A percentile compares a stretch with the other conserved stretches of the same genome.
phyloP scores from a whole-genome alignment of 2,113 vertebrate genomes.

The Tenrec ecaudatus region DNA sequence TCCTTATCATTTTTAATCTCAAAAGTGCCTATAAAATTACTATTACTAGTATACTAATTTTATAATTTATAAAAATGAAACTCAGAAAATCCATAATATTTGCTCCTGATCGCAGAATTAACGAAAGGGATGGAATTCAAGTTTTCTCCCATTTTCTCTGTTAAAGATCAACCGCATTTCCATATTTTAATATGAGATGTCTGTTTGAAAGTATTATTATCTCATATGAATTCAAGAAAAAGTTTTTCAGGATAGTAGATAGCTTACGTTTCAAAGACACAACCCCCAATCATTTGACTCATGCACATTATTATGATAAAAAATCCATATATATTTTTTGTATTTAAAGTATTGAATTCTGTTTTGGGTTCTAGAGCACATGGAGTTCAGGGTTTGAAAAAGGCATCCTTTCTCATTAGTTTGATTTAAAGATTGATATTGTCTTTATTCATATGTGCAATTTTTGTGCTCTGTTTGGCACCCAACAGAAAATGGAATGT shows the following conservation, averaged over 20 bases:
- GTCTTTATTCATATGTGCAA: not conserved
- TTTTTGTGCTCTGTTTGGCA: not conserved
- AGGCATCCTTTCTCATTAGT: not conserved
- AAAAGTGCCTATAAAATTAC: not conserved
- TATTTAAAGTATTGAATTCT: not conserved
- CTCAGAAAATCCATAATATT: not conserved
- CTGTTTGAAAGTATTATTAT: not conserved
- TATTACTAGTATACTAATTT: not conserved
- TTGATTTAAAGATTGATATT: not conserved
- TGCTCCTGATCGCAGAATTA: not conserved
- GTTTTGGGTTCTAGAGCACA: not conserved
- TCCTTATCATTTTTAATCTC: not conserved
- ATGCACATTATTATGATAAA: not conserved
- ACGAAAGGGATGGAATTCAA: not conserved
- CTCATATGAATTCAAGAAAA: not conserved
- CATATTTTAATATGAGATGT: not conserved
- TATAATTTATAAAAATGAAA: not conserved
- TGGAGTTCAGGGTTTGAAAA: not conserved
- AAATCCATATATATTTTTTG: not conserved
- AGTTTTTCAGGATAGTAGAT: not conserved
- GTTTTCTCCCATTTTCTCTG: not conserved
- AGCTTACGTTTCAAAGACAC: conserved; percentile 19
- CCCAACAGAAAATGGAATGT: not conserved
- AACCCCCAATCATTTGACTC: not conserved
- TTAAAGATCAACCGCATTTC: not conserved